A percentile compares a stretch with the other conserved stretches of the same genome.
phyloP scores from a whole-genome alignment of 2,113 vertebrate species.

The Speoplatyrhinus poulsoni region DNA sequence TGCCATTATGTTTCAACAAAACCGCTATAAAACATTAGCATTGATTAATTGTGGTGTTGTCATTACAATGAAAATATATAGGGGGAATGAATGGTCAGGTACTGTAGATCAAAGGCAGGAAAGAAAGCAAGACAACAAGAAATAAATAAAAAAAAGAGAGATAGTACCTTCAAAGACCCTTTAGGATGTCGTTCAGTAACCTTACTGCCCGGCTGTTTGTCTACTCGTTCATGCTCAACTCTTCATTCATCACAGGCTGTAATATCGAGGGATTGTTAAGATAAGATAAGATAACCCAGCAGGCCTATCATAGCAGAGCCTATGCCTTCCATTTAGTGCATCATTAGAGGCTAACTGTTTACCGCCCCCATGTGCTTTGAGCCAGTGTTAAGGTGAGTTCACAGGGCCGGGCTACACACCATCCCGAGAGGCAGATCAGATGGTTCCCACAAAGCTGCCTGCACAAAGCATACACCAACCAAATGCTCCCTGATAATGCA shows the following conservation, averaged over 20 bases:
- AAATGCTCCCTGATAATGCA: conserved; percentile 25
- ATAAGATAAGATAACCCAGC: conserved; percentile 34
- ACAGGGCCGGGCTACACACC: conserved; percentile 12
- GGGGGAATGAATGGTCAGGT: too few species aligned
- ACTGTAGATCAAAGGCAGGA: too few species aligned
- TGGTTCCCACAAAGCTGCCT: conserved; percentile 21
- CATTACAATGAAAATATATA: too few species aligned
- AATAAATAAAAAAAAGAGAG: too few species aligned
- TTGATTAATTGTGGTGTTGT: background rate
- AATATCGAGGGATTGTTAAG: background rate
- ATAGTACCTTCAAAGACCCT: too few species aligned
- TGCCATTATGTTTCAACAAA: background rate
- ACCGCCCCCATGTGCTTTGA: conserved; percentile 36
- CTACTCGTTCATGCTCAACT: too few species aligned
- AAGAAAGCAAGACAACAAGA: too few species aligned
- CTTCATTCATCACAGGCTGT: too few species aligned
- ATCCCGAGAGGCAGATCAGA: conserved; percentile 44
- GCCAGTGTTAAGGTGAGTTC: conserved; percentile 34
- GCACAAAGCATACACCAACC: conserved; percentile 50
- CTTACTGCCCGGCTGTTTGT: too few species aligned
- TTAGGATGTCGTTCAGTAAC: too few species aligned
- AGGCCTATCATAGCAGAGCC: conserved; percentile 16
- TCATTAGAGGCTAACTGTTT: conserved; percentile 43
- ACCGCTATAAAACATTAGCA: background rate
- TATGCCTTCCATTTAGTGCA: conserved; percentile 40